Conservation (phyloP, 2,888 invertebrate genomes). For the Euphydryas editha region DNA sequence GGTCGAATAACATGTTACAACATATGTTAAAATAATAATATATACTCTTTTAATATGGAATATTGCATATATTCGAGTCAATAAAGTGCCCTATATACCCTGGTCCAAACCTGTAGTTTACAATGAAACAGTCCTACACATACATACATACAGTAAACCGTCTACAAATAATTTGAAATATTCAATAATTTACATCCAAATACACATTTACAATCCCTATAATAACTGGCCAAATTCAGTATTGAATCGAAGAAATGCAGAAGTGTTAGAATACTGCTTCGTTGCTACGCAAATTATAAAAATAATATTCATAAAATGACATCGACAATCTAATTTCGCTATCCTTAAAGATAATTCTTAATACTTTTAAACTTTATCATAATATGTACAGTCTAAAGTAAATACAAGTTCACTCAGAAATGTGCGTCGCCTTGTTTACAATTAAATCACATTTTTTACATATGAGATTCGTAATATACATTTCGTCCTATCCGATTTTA, state of each 20-base stretch:
- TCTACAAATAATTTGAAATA: slow-evolving; percentile 14
- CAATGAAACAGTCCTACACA: slow-evolving; percentile 7
- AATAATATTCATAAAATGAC: slow-evolving; percentile 69
- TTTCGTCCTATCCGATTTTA: slow-evolving; percentile 35
- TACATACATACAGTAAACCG: neutral
- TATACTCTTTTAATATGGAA: slow-evolving; percentile 7
- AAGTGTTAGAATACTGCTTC: slow-evolving; percentile 70
- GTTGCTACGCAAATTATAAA: slow-evolving; percentile 77
- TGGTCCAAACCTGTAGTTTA: slow-evolving; percentile 13
- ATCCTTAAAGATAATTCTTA: slow-evolving; percentile 73
- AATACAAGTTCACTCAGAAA: slow-evolving; percentile 52
- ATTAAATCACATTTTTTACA: slow-evolving; percentile 43
- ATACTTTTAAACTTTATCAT: slow-evolving; percentile 62
- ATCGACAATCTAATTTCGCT: slow-evolving; percentile 55
- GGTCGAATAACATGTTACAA: slow-evolving; percentile 8
- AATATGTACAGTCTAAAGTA: slow-evolving; percentile 73
- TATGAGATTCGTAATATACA: slow-evolving; percentile 64
- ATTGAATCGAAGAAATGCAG: slow-evolving; percentile 44
- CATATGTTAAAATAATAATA: slow-evolving; percentile 7
- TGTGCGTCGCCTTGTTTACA: slow-evolving; percentile 43
- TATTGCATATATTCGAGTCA: slow-evolving; percentile 10
- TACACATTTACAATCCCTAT: slow-evolving; percentile 58
- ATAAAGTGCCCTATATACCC: slow-evolving; percentile 5
- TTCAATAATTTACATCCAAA: slow-evolving; percentile 12
- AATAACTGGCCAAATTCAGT: slow-evolving; percentile 46